Evolutionary conservation across 2,888 invertebrate species (phyloP), one percentile per base, ranked within the genome.

Genomic region (Aporophyla nigra): DNA sequence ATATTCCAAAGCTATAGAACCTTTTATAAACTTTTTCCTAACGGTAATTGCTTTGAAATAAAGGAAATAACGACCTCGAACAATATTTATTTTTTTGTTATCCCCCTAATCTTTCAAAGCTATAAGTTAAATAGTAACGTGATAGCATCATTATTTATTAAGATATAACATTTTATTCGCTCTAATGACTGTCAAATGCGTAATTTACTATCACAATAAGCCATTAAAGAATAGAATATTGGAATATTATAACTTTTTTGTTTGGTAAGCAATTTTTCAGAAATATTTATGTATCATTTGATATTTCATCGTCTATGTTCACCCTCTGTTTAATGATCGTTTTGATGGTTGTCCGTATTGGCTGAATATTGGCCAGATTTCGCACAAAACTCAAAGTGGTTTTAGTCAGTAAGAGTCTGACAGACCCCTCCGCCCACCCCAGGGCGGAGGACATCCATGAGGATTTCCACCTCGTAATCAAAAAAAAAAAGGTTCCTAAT

Each of bases 91-190:
- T 43, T 19, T 19, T 1, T 51, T 21, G 40, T 19, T 5, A 33
- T 19, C 5, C 14, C 51, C 51, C 5, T 40, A 4, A n/a, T 58
- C 3, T 16, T 58, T 24, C 19, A 27, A 58, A 58, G 27, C 49
- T 12, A 40, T 49, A 62, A 59, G 16, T 61, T n/a, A 40, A 62
- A 71, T 24, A 43, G 65, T 16, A 3, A 12, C 19, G 10, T 24
- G 24, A 65, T 53, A 71, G 19, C 5, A 66, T 43, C 53, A 67
- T 67, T 43, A 54, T 71, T 67, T 71, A 43, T 6, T 27, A 43
- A 6, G 5, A 43, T 3, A 54, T 71, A 21, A 27, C n/a, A 54
- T 66, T 54, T 16, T 54, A 43, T 53, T 54, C 4, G 10, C 21
- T 21, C 27, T 53, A 53, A 54, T 71, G 21, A 65, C 19, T 12